phyloP scores from a whole-genome alignment of 2,888 invertebrate genomes.

The Polyploca ridens region DNA sequence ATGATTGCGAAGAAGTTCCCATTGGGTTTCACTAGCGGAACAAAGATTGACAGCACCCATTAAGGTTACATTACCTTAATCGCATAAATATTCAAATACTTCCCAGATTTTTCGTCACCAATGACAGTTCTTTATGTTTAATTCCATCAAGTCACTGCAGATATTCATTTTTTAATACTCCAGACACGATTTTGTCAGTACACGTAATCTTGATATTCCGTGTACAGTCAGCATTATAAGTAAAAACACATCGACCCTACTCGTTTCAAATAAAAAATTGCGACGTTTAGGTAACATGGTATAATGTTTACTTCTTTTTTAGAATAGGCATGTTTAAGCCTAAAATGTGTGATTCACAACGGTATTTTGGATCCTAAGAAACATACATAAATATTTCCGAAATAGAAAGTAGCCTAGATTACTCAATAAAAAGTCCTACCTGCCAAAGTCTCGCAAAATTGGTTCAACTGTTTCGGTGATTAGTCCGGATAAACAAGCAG shows the following conservation, averaged over 20 bases:
- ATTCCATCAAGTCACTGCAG: conserved; percentile 25
- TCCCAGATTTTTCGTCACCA: conserved; percentile 22
- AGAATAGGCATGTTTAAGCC: too few relatives aligned
- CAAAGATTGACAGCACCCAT: conserved; percentile 3
- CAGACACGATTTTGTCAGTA: conserved; percentile 60
- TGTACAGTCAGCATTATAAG: conserved; percentile 17
- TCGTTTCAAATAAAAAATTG: conserved; percentile 18
- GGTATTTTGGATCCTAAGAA: too few relatives aligned
- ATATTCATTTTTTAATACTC: conserved; percentile 56
- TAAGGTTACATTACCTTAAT: conserved; percentile 8
- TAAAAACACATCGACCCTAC: conserved; percentile 16
- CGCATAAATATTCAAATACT: conserved; percentile 10
- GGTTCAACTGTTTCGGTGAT: too few relatives aligned
- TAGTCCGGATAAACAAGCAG: too few relatives aligned
- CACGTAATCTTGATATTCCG: conserved; percentile 58
- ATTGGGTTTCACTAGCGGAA: neutral
- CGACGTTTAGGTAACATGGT: neutral
- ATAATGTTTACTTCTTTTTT: neutral
- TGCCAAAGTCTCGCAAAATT: too few relatives aligned
- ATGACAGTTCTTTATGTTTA: conserved; percentile 18
- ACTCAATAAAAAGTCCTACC: too few relatives aligned
- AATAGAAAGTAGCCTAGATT: too few relatives aligned
- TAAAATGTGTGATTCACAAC: too few relatives aligned
- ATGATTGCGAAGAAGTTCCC: neutral
- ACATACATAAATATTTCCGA: too few relatives aligned